Evolutionary conservation across 2,113 vertebrate species (phyloP), one percentile per base, ranked within the genome.

Genomic region (Microcebus murinus): DNA sequence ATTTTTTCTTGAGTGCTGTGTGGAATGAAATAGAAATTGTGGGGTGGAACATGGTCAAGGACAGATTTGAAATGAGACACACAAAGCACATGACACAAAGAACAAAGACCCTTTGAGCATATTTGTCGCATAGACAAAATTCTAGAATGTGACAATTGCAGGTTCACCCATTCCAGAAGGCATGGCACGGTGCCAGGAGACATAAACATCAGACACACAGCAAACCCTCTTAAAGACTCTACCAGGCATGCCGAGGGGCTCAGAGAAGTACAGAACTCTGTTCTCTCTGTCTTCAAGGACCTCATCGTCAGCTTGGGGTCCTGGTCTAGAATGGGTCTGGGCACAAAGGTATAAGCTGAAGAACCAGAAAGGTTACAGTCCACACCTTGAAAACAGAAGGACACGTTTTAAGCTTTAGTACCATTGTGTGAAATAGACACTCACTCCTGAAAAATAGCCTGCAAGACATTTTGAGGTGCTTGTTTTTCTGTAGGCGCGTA

Each of bases 1-100:
- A 61, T 11, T 25, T 63, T n/a, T 25, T 14, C 4, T 1, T 27
- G 20, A 4, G 39, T 0, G 0, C n/a, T n/a, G 1, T 3, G 4
- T 31, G 48, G 17, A 4, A 3, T 27, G 15, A 48, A 59, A 59
- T 31, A 25, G 31, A 23, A 59, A 45, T 17, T 42, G 8, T 42
- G 17, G 1, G 27, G 20, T 31, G 3, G 18, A 8, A 31, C 6
- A 27, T 39, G 27, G 18, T 73, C 6, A 21, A 61, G 15, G 1
- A 7, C 63, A 52, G 87, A n/a, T 36, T n/a, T 23, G 59, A 59
- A 31, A 45, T 12, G 31, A 77, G 71, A 77, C 39, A 5, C 20
- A 48, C 50, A 14, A 36, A 87, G 50, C n/a, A 27, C 0, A 13
- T 25, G 4, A 4, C 17, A 42, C 3, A 23, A 85, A 11, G 8